phyloP scores from a whole-genome alignment of 2,113 vertebrate species.

The Ursus arctos region DNA sequence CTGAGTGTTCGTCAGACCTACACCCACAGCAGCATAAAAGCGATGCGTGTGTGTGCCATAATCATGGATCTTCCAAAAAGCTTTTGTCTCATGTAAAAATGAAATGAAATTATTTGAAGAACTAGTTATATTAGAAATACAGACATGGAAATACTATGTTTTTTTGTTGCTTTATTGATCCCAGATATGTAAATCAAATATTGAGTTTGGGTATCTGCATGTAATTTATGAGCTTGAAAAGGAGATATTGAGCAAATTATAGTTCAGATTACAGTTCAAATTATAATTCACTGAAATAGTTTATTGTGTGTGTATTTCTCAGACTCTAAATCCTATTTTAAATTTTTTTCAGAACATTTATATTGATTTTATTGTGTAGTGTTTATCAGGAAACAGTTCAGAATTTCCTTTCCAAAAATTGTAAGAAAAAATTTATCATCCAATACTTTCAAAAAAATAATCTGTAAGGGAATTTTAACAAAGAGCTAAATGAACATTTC shows the following conservation, averaged over 20 bases:
- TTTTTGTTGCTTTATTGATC: neutral
- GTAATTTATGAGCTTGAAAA: conserved; percentile 13
- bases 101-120: conserved; percentile 22
- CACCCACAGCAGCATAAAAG: conserved; percentile 14
- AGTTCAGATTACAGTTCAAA: neutral
- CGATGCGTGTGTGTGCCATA: neutral
- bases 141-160: neutral
- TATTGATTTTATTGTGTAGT: neutral
- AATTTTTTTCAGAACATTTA: neutral
- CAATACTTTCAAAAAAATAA: neutral
- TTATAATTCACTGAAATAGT: neutral
- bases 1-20: conserved; percentile 67
- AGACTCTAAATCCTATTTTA: neutral
- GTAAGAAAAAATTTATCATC: neutral
- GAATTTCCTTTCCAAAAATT: neutral
- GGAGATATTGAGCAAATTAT: neutral
- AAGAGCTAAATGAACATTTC: neutral
- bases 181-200: neutral
- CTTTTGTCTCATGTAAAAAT: conserved; percentile 29
- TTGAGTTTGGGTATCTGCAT: neutral
- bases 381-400: neutral
- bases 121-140: conserved; percentile 20
- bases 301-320: neutral
- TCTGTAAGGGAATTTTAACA: neutral
- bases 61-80: neutral